Evolutionary conservation across 2,113 vertebrate species (phyloP).

Genomic region (Donacobius atricapilla): DNA sequence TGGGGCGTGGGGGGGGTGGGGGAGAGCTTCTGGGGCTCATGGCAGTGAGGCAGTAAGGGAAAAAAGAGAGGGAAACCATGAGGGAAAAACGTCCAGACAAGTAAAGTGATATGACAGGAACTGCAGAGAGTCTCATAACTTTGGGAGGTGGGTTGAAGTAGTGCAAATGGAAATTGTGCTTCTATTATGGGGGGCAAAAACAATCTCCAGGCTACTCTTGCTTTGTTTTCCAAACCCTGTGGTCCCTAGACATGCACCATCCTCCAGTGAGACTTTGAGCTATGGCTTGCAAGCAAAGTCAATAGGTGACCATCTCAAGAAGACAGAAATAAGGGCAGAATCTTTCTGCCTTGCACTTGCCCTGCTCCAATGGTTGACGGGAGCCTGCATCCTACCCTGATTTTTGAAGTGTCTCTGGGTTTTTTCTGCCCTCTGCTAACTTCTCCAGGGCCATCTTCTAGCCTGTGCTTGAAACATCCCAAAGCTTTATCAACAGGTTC

Average conservation of each 20-base stretch:
- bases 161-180: background rate
- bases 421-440: background rate
- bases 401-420: background rate
- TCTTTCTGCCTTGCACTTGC: background rate
- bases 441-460: background rate
- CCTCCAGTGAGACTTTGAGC: background rate
- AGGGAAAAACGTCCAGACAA: background rate
- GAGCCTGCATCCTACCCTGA: background rate
- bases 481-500: background rate
- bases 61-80: background rate
- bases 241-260: background rate
- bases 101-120: background rate
- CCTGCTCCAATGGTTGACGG: background rate
- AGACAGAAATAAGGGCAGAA: background rate
- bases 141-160: background rate
- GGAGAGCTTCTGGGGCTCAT: background rate
- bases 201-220: background rate
- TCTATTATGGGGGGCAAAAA: background rate
- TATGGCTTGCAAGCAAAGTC: background rate
- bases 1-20: rapidly evolving
- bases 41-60: background rate
- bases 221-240: background rate
- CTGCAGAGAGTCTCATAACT: background rate
- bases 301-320: background rate
- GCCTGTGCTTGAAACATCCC: background rate